Base-by-base conservation (phyloP, 2,113 vertebrate species). In the Baryphthengus martii region DNA sequence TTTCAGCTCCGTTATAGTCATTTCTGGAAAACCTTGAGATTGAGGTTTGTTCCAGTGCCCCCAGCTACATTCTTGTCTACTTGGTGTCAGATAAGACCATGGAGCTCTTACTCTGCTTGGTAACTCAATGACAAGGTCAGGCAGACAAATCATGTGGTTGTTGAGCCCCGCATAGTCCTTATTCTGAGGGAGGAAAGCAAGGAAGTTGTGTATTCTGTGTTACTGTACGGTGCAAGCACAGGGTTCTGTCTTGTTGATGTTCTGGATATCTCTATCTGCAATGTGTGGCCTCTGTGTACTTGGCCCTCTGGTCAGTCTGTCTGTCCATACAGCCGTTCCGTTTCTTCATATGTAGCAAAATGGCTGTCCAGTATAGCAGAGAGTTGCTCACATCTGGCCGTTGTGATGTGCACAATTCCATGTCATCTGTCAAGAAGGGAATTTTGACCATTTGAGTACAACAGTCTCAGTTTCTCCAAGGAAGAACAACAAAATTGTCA, bases 61-160 rank as follows among this genome's bases (percentile, higher is more conserved):
- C 3, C 7, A 0, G 2, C 13, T 31, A 31, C 7, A 8, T 25
- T 56, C 24, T 44, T 37, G 24, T 31, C 7, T 35, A 11, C 17
- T 37, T 37, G 10, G 13, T 40, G 6, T 49, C 3, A 7, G 19
- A 16, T 8, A 21, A 47, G 11, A 50, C 23, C 21, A 50, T 21
- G 49, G 49, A 50, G 11, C 7, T 47, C 29, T 49, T 26, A 20
- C 26, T 37, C 40, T 55, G 18, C 40, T 19, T 25, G 66, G 29
- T 75, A 17, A 14, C 1, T 1, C 23, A 47, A 29, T 9, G 40
- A 14, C 13, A 18, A 3, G 3, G 8, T 29, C 1, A 1, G 14
- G 29, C 21, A 62, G 55, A 13, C 2, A 24, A 39, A 24, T n/a
- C 24, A 3, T 9, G 3, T 9, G 6, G 25, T 65, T 5, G 0